Percentiles rank a stretch among this genome's conserved stretches.
These are phyloP conservation scores for Xenopus borealis DNA, from an alignment of 2,113 vertebrate genomes.

Conservation along the genomic window DNA sequence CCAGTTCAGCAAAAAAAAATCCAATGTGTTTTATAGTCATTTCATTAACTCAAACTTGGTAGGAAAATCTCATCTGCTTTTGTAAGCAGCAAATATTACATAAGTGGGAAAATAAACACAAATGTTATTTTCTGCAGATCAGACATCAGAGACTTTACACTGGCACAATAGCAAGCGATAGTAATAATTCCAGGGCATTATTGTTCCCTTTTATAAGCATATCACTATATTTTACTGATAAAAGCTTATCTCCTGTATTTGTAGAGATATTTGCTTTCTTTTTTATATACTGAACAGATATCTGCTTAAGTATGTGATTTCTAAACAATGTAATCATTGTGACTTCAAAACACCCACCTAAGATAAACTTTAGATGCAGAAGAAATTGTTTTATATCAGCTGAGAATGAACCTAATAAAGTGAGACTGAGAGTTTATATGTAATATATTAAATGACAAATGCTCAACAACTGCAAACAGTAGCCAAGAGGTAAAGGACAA, in stretches of 20 bases:
- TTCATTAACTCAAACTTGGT: neutral
- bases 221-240: neutral
- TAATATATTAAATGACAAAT: too few relatives aligned
- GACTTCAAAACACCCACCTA: neutral
- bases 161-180: too few relatives aligned
- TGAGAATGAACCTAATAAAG: too few relatives aligned
- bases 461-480: too few relatives aligned
- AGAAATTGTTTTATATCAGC: too few relatives aligned
- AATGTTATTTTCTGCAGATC: neutral
- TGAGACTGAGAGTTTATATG: too few relatives aligned
- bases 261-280: neutral
- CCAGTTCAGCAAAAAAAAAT: neutral
- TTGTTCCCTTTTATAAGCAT: neutral
- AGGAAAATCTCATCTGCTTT: neutral
- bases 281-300: neutral
- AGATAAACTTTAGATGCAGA: neutral
- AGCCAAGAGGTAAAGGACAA: too few relatives aligned
- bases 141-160: neutral
- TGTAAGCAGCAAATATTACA: neutral
- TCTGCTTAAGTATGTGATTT: neutral
- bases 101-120: neutral
- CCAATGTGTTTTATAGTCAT: neutral
- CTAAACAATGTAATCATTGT: neutral
- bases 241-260: neutral
- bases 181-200: neutral